Percentiles rank a stretch among this genome's conserved stretches.
These are phyloP conservation scores for Ginglymostoma cirratum DNA, from an alignment of 2,113 vertebrate species.

Conservation along the genomic window DNA sequence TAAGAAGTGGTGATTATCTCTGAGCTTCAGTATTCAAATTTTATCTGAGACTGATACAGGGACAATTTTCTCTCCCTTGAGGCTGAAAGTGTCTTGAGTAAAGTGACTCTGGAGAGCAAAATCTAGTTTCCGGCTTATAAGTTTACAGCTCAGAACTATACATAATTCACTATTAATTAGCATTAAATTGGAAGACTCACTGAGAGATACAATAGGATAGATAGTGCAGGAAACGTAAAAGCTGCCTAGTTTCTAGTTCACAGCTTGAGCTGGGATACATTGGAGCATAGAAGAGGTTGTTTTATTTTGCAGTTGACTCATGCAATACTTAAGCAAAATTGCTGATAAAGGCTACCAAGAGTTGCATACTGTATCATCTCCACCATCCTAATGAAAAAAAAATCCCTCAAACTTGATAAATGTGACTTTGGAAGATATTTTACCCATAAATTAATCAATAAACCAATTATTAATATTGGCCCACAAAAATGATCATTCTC, in stretches of 20 bases:
- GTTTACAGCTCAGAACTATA: not conserved
- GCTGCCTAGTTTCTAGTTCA: not conserved
- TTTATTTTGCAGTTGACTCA: not conserved
- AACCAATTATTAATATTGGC: not conserved
- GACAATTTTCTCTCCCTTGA: not conserved
- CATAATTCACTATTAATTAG: not conserved
- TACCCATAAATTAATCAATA: not conserved
- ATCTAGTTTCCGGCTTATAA: not conserved
- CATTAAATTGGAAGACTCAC: not conserved
- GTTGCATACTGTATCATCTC: not conserved
- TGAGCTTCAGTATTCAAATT: not conserved
- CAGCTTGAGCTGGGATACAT: not conserved
- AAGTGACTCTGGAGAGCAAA: slow-evolving; percentile 8
- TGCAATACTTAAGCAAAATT: not conserved
- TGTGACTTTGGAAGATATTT: not conserved
- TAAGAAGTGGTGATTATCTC: not conserved
- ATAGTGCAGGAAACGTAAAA: slow-evolving; percentile 5
- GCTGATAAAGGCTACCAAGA: not conserved
- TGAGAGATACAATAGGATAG: not conserved
- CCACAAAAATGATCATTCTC: not conserved
- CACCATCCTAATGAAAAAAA: not conserved
- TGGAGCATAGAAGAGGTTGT: not conserved
- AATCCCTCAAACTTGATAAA: not conserved
- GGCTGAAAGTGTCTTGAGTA: not conserved
- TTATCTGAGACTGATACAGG: not conserved